phyloP scores from a whole-genome alignment of 1,140 invertebrate genomes.

The Aphelinus atriplicis region DNA sequence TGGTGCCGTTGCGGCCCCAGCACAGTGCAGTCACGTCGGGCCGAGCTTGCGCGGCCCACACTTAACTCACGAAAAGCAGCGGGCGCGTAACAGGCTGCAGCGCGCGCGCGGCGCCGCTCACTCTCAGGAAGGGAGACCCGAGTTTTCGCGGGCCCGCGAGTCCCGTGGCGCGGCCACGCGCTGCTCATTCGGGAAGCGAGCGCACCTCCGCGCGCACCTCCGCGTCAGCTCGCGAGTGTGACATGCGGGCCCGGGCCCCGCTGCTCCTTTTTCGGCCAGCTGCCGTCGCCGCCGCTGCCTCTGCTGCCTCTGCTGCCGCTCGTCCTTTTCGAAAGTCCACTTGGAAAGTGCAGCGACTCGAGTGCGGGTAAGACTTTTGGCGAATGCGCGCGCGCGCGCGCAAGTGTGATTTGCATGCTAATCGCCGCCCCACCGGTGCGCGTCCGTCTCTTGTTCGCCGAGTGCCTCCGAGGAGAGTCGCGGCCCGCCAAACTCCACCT shows the following conservation, averaged over 20 bases:
- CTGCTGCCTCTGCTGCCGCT: too few relatives aligned
- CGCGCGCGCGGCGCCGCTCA: not conserved
- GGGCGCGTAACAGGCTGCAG: too few relatives aligned
- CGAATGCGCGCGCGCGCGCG: too few relatives aligned
- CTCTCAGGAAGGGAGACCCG: not conserved
- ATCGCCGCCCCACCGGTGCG: not conserved
- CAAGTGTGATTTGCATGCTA: conserved; percentile 4
- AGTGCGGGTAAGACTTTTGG: conserved; percentile 8
- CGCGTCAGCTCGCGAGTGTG: not conserved
- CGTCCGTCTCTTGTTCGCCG: too few relatives aligned
- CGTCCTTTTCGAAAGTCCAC: conserved; percentile 14
- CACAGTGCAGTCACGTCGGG: too few relatives aligned
- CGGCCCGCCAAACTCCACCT: too few relatives aligned
- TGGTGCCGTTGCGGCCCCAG: too few relatives aligned
- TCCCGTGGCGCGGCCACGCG: too few relatives aligned
- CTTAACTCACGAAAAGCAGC: not conserved
- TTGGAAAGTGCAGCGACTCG: conserved; percentile 7
- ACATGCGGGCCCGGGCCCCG: not conserved
- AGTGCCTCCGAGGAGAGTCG: too few relatives aligned
- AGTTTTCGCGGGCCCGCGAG: not conserved
- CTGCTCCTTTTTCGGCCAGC: not conserved
- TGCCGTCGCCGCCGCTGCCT: not conserved
- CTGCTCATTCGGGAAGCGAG: too few relatives aligned
- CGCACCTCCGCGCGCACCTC: not conserved
- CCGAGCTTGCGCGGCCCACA: conserved; percentile 6